Evolutionary conservation across 2,888 invertebrate species (phyloP).

Genomic region (Diaperis boleti): DNA sequence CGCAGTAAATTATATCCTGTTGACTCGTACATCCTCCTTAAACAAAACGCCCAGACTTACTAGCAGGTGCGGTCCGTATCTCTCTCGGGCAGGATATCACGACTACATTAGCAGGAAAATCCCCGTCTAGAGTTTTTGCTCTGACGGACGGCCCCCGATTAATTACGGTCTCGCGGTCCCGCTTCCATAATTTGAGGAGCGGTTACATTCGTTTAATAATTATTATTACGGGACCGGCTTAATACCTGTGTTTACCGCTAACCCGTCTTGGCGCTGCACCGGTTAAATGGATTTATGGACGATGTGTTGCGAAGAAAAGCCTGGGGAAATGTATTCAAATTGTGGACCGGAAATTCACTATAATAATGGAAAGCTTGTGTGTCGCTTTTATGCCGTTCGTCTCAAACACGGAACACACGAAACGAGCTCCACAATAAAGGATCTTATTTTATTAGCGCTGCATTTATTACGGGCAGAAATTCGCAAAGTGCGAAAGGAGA

Average conservation of each 20-base stretch:
- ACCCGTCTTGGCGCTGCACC: constrained; percentile 13
- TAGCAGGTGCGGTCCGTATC: constrained; percentile 10
- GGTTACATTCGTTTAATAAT: constrained; percentile 21
- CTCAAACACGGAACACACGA: constrained; percentile 23
- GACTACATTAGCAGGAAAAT: constrained; percentile 3
- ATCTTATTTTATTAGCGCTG: constrained; percentile 25
- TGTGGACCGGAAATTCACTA: constrained; percentile 33
- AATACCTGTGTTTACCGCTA: constrained; percentile 17
- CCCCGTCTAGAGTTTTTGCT: too few species aligned
- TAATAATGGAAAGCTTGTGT: constrained; percentile 31
- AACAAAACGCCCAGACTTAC: constrained; percentile 18
- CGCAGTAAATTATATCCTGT: constrained; percentile 25
- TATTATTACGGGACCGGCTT: constrained; percentile 5
- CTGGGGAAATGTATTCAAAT: constrained; percentile 34
- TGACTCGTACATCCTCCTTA: constrained; percentile 29
- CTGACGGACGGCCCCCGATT: neutral
- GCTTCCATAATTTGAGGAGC: constrained; percentile 7
- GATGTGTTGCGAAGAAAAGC: constrained; percentile 14
- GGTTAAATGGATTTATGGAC: constrained; percentile 27
- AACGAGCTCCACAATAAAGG: constrained; percentile 23
- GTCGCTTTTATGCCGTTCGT: constrained; percentile 24
- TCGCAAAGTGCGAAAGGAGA: neutral
- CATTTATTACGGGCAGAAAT: constrained; percentile 13
- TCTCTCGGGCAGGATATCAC: neutral
- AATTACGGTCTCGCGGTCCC: neutral